A percentile compares a stretch with the other conserved stretches of the same genome.
phyloP scores from a whole-genome alignment of 2,113 vertebrate genomes.

The Macquaria australasica region DNA sequence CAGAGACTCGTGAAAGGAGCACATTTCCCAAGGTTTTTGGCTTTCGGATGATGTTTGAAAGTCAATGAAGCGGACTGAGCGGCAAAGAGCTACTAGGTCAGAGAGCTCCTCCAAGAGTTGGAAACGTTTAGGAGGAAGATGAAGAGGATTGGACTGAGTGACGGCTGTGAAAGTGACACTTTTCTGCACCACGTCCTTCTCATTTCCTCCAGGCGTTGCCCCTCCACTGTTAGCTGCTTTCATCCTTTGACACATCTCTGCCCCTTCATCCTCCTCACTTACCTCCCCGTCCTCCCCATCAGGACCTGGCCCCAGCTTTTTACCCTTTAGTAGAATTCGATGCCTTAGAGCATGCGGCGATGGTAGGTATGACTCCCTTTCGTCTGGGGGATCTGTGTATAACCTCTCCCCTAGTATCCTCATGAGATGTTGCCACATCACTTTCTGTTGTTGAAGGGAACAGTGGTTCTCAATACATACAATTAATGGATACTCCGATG shows the following conservation, averaged over 20 bases:
- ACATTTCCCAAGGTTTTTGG: slow-evolving; percentile 94
- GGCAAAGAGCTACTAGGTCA: slow-evolving; percentile 91
- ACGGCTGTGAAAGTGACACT: neutral
- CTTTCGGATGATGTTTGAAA: slow-evolving; percentile 89
- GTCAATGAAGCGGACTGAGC: slow-evolving; percentile 90
- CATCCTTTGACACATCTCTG: slow-evolving; percentile 90
- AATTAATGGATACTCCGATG: slow-evolving; percentile 94
- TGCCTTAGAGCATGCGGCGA: slow-evolving; percentile 90
- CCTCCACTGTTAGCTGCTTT: slow-evolving; percentile 66
- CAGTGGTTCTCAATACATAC: slow-evolving; percentile 96
- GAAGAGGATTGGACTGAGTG: slow-evolving; percentile 34
- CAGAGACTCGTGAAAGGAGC: slow-evolving; percentile 92
- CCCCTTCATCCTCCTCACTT: slow-evolving; percentile 92
- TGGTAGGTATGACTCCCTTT: slow-evolving; percentile 88
- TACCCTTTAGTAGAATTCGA: slow-evolving; percentile 92
- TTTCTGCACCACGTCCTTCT: slow-evolving; percentile 74
- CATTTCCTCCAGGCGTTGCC: slow-evolving; percentile 60
- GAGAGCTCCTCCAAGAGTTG: slow-evolving; percentile 92
- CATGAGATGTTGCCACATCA: slow-evolving; percentile 89
- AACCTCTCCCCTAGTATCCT: slow-evolving; percentile 90
- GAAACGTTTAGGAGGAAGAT: slow-evolving; percentile 83
- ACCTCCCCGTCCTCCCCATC: slow-evolving; percentile 89
- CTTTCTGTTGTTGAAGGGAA: slow-evolving; percentile 90
- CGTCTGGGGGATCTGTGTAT: slow-evolving; percentile 83
- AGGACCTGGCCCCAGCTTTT: slow-evolving; percentile 86